These are phyloP conservation scores for Ectemnius cavifrons DNA, from an alignment of 2,888 invertebrate genomes.

Conservation along the genomic window DNA sequence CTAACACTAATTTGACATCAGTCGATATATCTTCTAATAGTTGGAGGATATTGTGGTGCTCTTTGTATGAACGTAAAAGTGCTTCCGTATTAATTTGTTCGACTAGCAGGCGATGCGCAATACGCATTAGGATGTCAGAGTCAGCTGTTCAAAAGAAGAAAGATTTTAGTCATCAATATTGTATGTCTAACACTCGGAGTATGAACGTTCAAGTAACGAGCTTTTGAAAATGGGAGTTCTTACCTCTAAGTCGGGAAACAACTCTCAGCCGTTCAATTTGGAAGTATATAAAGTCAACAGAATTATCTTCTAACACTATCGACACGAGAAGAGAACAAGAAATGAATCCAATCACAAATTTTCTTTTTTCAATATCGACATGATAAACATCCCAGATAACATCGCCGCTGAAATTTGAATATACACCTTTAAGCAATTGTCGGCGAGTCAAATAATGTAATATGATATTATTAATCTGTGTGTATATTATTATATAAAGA, in stretches of 20 bases:
- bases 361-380: constrained; percentile 47
- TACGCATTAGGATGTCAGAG: constrained; percentile 50
- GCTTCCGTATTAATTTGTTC: constrained; percentile 53
- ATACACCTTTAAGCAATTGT: not conserved
- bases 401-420: constrained; percentile 59
- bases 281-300: no score
- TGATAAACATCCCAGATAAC: constrained; percentile 65
- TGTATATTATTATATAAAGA: no score
- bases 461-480: no score
- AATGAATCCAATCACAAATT: constrained; percentile 64
- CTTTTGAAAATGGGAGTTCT: no score
- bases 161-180: no score
- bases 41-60: constrained; percentile 60
- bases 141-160: constrained; percentile 31
- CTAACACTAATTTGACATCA: constrained; percentile 64
- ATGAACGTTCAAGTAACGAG: no score
- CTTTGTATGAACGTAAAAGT: constrained; percentile 49
- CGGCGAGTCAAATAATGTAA: not conserved
- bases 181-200: no score
- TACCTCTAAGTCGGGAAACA: no score
- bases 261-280: no score
- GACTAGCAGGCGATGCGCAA: constrained; percentile 65
- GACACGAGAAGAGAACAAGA: constrained; percentile 62
- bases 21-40: constrained; percentile 63
- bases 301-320: no score